These are phyloP conservation scores for Phodopus roborovskii DNA, from an alignment of 2,113 vertebrate genomes.

Conservation along the genomic window DNA sequence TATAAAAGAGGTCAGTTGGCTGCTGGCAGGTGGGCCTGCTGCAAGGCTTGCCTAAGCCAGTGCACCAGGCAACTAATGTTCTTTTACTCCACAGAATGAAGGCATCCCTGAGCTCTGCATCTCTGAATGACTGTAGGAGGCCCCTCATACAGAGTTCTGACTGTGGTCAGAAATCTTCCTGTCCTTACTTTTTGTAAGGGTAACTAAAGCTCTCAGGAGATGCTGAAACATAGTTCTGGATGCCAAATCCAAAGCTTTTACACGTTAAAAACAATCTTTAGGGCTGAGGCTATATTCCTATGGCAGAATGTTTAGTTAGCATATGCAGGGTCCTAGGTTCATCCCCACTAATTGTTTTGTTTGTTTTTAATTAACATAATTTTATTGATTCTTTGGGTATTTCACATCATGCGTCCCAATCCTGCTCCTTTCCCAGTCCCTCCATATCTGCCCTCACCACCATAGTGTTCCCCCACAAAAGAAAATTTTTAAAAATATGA, in stretches of 20 bases:
- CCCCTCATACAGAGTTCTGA: not conserved
- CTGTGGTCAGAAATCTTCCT: not conserved
- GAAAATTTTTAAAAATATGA: not conserved
- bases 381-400: not conserved
- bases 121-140: not conserved
- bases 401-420: not conserved
- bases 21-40: slow-evolving; percentile 28
- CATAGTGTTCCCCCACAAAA: not conserved
- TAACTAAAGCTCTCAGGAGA: not conserved
- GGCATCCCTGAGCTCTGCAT: not conserved
- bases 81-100: slow-evolving; percentile 59
- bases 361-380: not conserved
- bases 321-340: not conserved
- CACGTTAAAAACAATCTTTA: not conserved
- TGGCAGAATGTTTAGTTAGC: not conserved
- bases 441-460: not conserved
- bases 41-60: not conserved
- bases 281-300: not conserved
- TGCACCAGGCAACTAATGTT: slow-evolving; percentile 29
- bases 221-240: slow-evolving; percentile 29
- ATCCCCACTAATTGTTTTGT: not conserved
- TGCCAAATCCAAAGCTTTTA: not conserved
- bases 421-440: not conserved
- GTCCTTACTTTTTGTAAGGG: not conserved
- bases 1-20: slow-evolving; percentile 75